These are phyloP conservation scores for Sula dactylatra DNA, from an alignment of 2,113 vertebrate genomes.

Conservation along the genomic window DNA sequence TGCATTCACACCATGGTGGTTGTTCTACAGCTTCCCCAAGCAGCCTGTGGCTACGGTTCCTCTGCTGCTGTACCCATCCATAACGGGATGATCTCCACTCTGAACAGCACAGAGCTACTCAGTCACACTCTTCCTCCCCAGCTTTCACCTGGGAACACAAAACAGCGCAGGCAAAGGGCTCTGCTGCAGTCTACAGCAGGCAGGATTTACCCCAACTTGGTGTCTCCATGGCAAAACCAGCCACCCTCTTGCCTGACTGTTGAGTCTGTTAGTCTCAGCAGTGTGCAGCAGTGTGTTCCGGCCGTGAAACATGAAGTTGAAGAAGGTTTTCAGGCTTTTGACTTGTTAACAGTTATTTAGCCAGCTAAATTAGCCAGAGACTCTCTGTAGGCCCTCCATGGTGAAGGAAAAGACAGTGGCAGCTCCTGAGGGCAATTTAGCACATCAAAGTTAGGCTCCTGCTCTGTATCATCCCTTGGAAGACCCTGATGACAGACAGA, in stretches of 20 bases:
- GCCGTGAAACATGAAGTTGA: background rate
- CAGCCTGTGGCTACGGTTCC: fast-evolving
- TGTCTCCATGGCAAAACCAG: background rate
- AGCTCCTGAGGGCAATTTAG: background rate
- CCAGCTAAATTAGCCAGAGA: background rate
- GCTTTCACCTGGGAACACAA: background rate
- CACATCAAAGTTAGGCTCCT: background rate
- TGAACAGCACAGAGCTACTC: background rate
- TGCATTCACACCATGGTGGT: no score
- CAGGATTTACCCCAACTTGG: background rate
- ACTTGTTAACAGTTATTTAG: background rate
- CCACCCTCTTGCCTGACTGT: background rate
- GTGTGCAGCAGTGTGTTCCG: background rate
- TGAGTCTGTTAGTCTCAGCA: background rate
- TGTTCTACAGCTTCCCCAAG: background rate
- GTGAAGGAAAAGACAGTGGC: background rate
- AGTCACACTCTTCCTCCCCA: background rate
- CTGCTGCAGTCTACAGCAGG: background rate
- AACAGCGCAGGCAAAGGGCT: background rate
- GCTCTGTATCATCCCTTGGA: background rate
- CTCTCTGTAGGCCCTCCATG: background rate
- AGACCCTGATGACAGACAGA: background rate
- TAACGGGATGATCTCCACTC: background rate
- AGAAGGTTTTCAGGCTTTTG: background rate
- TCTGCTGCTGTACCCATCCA: background rate